Base-by-base conservation (phyloP, 2,888 invertebrate genomes). In the Timema podura region DNA sequence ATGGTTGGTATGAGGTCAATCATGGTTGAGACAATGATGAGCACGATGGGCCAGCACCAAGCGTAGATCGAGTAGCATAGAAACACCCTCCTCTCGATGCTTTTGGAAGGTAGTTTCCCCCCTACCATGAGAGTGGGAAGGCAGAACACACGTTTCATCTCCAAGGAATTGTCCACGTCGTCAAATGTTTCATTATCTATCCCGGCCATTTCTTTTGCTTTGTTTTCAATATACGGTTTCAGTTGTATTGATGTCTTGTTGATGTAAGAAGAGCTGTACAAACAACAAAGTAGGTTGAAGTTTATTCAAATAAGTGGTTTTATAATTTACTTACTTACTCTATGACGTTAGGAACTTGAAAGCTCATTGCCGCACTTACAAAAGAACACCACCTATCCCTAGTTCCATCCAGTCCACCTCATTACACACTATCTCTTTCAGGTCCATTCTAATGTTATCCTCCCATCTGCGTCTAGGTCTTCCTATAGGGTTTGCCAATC, bases 1-100 rank as follows among this genome's bases (percentile, higher is more conserved):
- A 88, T 84, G n/a, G 85, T 85, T 0, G 88, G 87, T 13, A 83
- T 83, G 16, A 86, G 80, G 74, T 88, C 85, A 85, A 86, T 84
- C 6, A 82, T 80, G 73, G 87, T 79, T 2, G 87, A 86, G n/a
- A 87, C 80, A 64, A 85, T 75, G 11, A 87, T 80, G 49, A 88
- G 79, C 10, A 86, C 71, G 15, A 85, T 79, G 0, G 88, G 85
- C 30, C 85, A 79, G 6, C 85, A 77, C 78, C 87, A 82, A 0
- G 86, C 87, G 80, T 87, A 87, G 0, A 84, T 80, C 66, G 85
- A 85, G 76, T 88, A 88, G 82, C 84, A 86, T 46, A 84, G 83
- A 75, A 87, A 88, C 44, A 69, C 64, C 64, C 59, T 70, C 6
- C 70, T 65, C 59, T 66, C 70, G 9, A 47, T 61, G 11, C 44